Base-by-base conservation (phyloP, 1,140 invertebrate species). In the Whitmania pigra region DNA sequence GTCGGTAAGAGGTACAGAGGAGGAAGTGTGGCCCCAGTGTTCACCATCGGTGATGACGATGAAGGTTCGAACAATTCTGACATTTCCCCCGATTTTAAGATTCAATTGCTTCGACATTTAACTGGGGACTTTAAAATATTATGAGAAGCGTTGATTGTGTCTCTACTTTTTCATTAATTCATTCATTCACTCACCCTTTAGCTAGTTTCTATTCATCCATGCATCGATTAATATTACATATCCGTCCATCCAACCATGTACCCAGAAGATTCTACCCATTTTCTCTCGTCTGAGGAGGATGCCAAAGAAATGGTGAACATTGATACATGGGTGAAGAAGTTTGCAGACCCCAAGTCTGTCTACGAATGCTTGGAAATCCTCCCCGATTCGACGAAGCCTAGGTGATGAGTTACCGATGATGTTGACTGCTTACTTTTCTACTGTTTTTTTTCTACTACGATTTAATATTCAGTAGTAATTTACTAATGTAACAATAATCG, bases 291-390 rank as follows among this genome's bases (percentile, higher is more conserved):
- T 71, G 86, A 88, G 76, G 86, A 88, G 75, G 83, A 85, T 36
- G 75, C 77, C 53, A 84, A 87, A 72, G 89, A 91, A 82, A 81
- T 88, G 67, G 88, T 90, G 20, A 86, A 86, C 57, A 84, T 91
- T 70, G 84, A 85, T 40, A 81, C 85, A 2, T 94, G 90, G 86
- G 82, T 93, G 67, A 92, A 92, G 80, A 88, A 89, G 82, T 63
- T 63, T 31, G 86, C 89, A 0, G 89, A 93, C 77, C 86, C 94
- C 22, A 85, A 93, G 69, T 88, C 89, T 79, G 87, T 88, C 70
- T 97, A 94, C 83, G 87, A 88, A 73, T 97, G 94, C 82, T 88
- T 92, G 83, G 92, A 97, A 84, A 88, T 96, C 0, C 89, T 89
- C 80, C 93, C 92, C 83, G 90, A 89, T 4, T 88, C 88, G 76